Base-by-base conservation (phyloP, 2,797 vertebrate species). In the Siniperca scherzeri region DNA sequence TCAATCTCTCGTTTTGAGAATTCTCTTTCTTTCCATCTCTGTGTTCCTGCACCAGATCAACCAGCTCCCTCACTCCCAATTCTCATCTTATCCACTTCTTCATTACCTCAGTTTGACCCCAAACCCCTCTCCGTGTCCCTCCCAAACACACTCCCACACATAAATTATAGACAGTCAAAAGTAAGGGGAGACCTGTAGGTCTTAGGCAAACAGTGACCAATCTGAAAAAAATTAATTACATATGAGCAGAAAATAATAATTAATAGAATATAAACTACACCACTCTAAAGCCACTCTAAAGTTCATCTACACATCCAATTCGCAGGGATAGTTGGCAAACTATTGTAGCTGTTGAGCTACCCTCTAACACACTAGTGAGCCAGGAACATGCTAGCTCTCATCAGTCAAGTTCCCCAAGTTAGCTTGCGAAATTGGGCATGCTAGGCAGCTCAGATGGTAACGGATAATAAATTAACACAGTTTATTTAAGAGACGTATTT, bases 11-110 rank as follows among this genome's bases (percentile, higher is more conserved):
- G 61, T 64, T 44, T 30, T 67, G 13, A 79, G 36, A 77, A 55
- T 53, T 42, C 40, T 59, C 25, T 57, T 59, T 57, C 50, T 57
- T 40, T 81, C 30, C 17, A 8, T 66, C 38, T 22, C 27, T 62
- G 48, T 55, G 27, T 25, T 71, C 50, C 72, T 59, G 17, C 19
- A 40, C n/a, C 38, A 59, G 27, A 77, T 78, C 60, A 57, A 53
- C 33, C 62, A 65, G 52, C 62, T 77, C 67, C 59, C 42, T 61
- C 77, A n/a, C 44, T 74, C 64, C 40, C 69, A 70, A 4, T 70
- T 72, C 65, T 88, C 75, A 79, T 81, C 52, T 68, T 17, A 64
- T 78, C 40, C 73, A 78, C 67, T 67, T 73, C 53, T 78, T 69
- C 36, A 80, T 85, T 79, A 60, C 65, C 36, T 81, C 72, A 25